Evolutionary conservation across 2,888 invertebrate species (phyloP).

Genomic region (Cheilosia impressa): DNA sequence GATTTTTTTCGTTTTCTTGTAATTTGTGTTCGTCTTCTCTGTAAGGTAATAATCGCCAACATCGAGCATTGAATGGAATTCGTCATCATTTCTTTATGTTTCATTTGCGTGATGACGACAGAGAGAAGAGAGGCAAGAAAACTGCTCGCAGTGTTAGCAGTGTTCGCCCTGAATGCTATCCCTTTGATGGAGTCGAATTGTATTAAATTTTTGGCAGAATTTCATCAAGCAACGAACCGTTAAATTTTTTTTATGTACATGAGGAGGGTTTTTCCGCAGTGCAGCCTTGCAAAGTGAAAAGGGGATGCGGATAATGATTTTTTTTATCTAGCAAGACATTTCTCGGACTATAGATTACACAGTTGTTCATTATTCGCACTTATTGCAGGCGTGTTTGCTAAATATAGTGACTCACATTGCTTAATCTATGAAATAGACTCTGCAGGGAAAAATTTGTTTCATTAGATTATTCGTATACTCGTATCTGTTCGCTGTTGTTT

Average conservation of each 20-base stretch:
- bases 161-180: conserved; percentile 41
- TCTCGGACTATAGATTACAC: too few relatives aligned
- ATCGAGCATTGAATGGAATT: conserved; percentile 21
- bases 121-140: background rate
- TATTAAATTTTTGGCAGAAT: conserved; percentile 37
- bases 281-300: background rate
- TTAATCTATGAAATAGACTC: too few relatives aligned
- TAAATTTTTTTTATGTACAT: background rate
- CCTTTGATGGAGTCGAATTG: conserved; percentile 38
- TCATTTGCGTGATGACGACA: conserved; percentile 35
- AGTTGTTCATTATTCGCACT: too few relatives aligned
- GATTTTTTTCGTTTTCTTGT: background rate
- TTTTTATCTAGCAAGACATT: too few relatives aligned
- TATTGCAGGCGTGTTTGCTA: too few relatives aligned
- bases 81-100: conserved; percentile 50
- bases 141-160: too few relatives aligned
- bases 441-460: too few relatives aligned
- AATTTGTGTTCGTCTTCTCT: conserved; percentile 2
- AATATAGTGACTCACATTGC: too few relatives aligned
- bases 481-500: too few relatives aligned
- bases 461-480: too few relatives aligned
- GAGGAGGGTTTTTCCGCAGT: conserved; percentile 13
- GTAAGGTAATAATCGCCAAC: conserved; percentile 23
- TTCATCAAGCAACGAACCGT: conserved; percentile 43
- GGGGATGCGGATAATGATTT: background rate